Conservation (phyloP, 2,113 vertebrate species). For the Bothrops jararaca region DNA sequence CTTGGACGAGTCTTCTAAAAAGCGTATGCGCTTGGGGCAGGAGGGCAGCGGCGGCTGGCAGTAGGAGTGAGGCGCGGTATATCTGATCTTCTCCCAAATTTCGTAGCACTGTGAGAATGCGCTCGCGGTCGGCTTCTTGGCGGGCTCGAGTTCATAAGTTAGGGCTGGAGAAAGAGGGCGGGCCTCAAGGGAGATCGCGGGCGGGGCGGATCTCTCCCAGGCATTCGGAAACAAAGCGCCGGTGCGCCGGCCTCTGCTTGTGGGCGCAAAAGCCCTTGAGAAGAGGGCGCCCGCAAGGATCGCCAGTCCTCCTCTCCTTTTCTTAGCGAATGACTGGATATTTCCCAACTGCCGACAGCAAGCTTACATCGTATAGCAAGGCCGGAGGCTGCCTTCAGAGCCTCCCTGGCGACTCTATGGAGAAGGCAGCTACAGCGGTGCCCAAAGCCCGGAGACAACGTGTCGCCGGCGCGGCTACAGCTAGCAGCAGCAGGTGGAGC, state of each 20-base stretch:
- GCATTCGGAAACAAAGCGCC: background rate
- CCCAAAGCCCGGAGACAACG: constrained; percentile 26
- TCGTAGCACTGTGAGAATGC: background rate
- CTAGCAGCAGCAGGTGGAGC: constrained; percentile 50
- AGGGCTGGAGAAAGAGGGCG: background rate
- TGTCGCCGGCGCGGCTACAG: background rate
- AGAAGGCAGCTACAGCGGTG: constrained; percentile 51
- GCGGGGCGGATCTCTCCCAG: background rate
- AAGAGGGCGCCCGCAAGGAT: constrained; percentile 6
- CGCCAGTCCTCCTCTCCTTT: constrained; percentile 50
- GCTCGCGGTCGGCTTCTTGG: background rate
- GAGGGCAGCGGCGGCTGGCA: background rate
- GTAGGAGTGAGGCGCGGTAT: background rate
- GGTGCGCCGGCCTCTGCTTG: background rate
- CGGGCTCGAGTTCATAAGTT: background rate
- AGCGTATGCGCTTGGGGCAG: background rate
- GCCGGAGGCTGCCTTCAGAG: constrained; percentile 34
- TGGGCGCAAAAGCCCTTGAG: constrained; percentile 1
- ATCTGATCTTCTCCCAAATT: background rate
- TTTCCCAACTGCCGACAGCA: constrained; percentile 42
- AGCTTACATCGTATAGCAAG: too few species aligned
- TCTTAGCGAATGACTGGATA: constrained; percentile 62
- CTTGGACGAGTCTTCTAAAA: background rate
- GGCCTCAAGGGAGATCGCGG: background rate
- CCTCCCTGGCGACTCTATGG: constrained; percentile 57